Conservation (phyloP, 1,140 invertebrate genomes). For the Diorhabda elongata region DNA sequence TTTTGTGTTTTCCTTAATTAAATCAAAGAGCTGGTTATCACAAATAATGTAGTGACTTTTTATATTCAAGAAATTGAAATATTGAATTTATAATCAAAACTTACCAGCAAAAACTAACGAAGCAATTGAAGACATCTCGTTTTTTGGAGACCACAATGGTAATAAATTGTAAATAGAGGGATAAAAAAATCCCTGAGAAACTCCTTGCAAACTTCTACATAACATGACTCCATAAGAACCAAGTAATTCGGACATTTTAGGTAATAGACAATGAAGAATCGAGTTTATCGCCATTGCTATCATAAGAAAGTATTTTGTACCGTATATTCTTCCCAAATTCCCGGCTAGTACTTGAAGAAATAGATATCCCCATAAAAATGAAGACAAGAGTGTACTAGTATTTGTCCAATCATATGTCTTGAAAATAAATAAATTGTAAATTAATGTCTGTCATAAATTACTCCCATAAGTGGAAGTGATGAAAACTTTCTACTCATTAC, state of each 20-base stretch:
- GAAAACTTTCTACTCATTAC: too few relatives aligned
- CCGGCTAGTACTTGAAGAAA: background rate
- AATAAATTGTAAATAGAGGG: constrained; percentile 1
- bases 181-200: constrained; percentile 4
- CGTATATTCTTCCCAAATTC: background rate
- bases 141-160: background rate
- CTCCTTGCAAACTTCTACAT: background rate
- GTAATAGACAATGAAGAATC: background rate
- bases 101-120: background rate
- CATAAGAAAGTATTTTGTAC: background rate
- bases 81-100: background rate
- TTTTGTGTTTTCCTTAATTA: too few relatives aligned
- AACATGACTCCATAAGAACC: constrained; percentile 4
- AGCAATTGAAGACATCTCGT: background rate
- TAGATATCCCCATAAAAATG: constrained; percentile 1
- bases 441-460: too few relatives aligned
- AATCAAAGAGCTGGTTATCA: too few relatives aligned
- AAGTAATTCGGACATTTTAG: background rate
- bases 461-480: too few relatives aligned
- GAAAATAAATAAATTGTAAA: background rate
- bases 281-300: background rate
- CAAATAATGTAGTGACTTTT: too few relatives aligned
- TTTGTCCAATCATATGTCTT: constrained; percentile 4
- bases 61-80: too few relatives aligned
- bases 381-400: background rate